Conservation (phyloP, 2,113 vertebrate species). For the Leucosticte australis region DNA sequence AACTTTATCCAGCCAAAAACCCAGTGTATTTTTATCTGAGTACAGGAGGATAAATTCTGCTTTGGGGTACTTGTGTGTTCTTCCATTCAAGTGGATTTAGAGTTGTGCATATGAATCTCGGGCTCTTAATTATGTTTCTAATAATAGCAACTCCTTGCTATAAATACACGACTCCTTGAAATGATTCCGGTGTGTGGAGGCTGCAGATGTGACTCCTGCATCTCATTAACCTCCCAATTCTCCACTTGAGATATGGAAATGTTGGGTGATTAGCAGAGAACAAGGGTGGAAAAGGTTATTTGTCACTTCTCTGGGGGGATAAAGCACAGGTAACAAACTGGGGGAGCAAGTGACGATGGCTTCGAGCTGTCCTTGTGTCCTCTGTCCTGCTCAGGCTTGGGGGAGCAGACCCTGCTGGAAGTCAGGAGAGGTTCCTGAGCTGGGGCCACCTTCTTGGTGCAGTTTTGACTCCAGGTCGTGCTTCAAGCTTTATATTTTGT, state of each 20-base stretch:
- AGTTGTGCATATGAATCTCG: not conserved
- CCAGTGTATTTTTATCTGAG: not conserved
- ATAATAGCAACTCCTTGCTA: constrained; percentile 35
- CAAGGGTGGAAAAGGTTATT: not conserved
- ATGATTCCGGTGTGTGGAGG: not conserved
- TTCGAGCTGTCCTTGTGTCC: not conserved
- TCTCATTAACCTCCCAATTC: constrained; percentile 20
- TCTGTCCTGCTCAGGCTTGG: accelerated
- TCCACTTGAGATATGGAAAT: not conserved
- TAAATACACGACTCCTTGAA: constrained; percentile 9
- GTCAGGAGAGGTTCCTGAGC: not conserved
- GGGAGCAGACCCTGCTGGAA: not conserved
- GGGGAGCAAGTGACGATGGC: not conserved
- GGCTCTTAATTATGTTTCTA: constrained; percentile 53
- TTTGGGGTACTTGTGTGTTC: not conserved
- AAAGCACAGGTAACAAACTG: not conserved
- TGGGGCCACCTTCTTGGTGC: accelerated
- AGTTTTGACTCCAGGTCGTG: accelerated
- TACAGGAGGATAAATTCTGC: not conserved
- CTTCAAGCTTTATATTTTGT: accelerated
- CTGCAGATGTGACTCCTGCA: constrained; percentile 35
- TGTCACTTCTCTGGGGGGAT: not conserved
- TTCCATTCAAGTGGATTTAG: constrained; percentile 11
- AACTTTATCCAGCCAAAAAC: not conserved
- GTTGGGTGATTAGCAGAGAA: not conserved